Percentiles rank a stretch among this genome's conserved stretches.
Conservation (phyloP, 2,113 vertebrate species). For the Sphyrna mokarran region DNA sequence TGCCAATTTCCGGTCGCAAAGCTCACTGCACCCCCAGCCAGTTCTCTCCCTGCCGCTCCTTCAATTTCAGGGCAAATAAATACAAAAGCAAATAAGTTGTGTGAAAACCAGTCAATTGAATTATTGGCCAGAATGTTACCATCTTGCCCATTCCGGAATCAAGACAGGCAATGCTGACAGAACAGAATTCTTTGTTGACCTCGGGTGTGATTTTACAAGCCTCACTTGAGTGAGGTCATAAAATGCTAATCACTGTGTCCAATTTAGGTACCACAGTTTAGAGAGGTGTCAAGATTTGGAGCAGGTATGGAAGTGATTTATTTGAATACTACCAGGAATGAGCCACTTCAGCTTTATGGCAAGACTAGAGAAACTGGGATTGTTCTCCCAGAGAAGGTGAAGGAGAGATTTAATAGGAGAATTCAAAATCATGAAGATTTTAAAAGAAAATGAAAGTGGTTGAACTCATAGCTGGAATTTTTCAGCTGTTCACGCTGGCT, state of each 20-base stretch:
- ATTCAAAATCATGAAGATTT: too few species aligned
- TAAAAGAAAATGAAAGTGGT: too few species aligned
- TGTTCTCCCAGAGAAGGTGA: background rate
- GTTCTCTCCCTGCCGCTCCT: background rate
- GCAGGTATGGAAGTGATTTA: too few species aligned
- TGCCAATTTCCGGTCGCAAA: background rate
- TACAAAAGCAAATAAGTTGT: background rate
- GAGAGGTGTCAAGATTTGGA: background rate
- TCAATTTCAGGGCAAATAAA: background rate
- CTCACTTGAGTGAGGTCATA: too few species aligned
- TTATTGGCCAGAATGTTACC: background rate
- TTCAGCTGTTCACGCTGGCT: too few species aligned
- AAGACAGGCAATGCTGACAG: too few species aligned
- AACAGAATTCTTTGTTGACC: too few species aligned
- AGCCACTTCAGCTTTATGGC: background rate
- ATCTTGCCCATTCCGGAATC: background rate
- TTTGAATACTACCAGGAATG: background rate
- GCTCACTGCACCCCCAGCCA: background rate
- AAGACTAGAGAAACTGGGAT: background rate
- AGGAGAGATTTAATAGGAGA: background rate
- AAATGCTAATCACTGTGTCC: background rate
- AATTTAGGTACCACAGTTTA: background rate
- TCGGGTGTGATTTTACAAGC: too few species aligned
- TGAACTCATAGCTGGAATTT: too few species aligned
- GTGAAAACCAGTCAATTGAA: background rate